phyloP scores from a whole-genome alignment of 2,888 invertebrate genomes.

The Tenthredo livida region DNA sequence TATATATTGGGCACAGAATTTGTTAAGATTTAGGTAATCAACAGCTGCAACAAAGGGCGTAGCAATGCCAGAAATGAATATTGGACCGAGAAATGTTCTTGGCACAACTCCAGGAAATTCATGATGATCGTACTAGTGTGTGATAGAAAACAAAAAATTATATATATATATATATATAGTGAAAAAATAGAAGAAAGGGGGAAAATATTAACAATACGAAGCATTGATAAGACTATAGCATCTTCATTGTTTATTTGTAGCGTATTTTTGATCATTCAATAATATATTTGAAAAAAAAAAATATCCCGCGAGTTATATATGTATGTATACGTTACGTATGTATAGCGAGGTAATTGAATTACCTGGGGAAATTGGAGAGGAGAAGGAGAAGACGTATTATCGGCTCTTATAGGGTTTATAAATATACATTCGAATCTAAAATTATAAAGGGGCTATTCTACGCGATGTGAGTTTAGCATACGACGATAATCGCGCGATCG shows the following conservation, averaged over 20 bases:
- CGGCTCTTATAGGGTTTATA: background rate
- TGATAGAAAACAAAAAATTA: background rate
- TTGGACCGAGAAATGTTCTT: conserved; percentile 95
- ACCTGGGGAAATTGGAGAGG: background rate
- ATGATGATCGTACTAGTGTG: conserved; percentile 94
- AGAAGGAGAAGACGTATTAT: conserved; percentile 1
- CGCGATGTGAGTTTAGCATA: background rate
- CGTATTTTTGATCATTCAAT: background rate
- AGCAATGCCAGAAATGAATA: conserved; percentile 88
- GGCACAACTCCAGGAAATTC: conserved; percentile 99
- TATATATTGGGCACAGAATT: conserved; percentile 94
- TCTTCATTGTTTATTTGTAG: background rate
- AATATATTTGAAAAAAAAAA: background rate
- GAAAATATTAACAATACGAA: background rate
- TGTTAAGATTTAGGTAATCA: conserved; percentile 85
- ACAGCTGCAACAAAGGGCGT: conserved; percentile 87
- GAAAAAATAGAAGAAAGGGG: background rate
- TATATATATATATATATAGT: background rate
- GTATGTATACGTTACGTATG: too few species aligned
- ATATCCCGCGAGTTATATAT: background rate
- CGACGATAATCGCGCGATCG: background rate
- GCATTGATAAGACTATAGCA: background rate
- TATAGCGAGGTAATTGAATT: background rate
- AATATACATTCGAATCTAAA: background rate
- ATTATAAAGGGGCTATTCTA: background rate